A percentile compares a stretch with the other conserved stretches of the same genome.
Conservation (phyloP, 2,113 vertebrate genomes). For the Cyprinodon tularosa region DNA sequence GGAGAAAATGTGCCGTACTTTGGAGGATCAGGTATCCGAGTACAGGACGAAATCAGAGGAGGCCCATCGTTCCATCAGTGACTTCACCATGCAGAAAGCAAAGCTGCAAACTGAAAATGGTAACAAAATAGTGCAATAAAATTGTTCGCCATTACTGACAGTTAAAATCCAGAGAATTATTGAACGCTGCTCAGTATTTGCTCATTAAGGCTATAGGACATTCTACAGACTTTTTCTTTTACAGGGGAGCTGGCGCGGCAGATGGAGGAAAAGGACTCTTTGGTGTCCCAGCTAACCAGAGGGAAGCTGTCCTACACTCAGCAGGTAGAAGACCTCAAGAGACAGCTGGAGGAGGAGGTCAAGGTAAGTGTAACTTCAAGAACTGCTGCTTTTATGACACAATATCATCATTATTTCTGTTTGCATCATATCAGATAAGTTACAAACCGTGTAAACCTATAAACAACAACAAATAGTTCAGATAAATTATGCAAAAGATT, state of each 20-base stretch:
- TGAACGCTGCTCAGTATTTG: no score
- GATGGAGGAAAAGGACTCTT: constrained; percentile 84
- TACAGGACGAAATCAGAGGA: constrained; percentile 87
- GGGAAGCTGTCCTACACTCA: constrained; percentile 84
- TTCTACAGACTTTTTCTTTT: background rate
- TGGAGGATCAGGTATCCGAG: constrained; percentile 93
- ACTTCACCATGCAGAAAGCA: constrained; percentile 81
- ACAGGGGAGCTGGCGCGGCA: constrained; percentile 84
- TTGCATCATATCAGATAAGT: no score
- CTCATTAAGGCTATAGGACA: background rate
- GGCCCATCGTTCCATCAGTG: constrained; percentile 84
- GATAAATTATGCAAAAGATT: no score
- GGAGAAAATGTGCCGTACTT: constrained; percentile 88
- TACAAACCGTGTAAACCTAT: no score
- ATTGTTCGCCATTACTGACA: background rate
- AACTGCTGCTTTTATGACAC: background rate
- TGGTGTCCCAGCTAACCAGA: constrained; percentile 84
- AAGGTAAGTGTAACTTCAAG: constrained; percentile 52
- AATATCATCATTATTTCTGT: background rate
- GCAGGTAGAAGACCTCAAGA: constrained; percentile 86
- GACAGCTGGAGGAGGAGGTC: constrained; percentile 85
- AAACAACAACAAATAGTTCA: no score
- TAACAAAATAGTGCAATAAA: constrained; percentile 51
- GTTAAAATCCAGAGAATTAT: background rate
- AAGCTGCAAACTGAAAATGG: constrained; percentile 86